Evolutionary conservation across 2,797 vertebrate species (phyloP).

Genomic region (Dendrocincla tyrannina): DNA sequence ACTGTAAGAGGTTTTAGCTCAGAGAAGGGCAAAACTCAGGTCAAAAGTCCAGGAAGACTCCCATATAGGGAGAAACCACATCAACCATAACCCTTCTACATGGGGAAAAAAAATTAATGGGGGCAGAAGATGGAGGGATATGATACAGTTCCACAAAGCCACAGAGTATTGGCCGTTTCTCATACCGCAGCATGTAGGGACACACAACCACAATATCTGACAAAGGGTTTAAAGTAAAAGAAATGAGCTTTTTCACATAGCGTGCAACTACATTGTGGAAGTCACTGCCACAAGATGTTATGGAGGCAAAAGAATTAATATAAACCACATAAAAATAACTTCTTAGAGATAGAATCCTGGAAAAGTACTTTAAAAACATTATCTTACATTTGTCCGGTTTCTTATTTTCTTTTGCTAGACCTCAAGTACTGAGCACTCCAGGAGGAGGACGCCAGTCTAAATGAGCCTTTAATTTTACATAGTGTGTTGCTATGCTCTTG

Average conservation of each 20-base stretch:
- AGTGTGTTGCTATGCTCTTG: not conserved
- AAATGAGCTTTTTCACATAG: rapidly evolving
- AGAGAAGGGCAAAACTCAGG: not conserved
- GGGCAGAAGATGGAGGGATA: not conserved
- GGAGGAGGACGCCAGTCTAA: not conserved
- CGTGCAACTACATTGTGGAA: not conserved
- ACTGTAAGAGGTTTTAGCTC: not conserved
- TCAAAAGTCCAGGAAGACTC: not conserved
- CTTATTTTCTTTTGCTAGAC: not conserved
- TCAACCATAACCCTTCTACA: not conserved
- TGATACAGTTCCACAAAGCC: not conserved
- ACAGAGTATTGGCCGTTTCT: not conserved
- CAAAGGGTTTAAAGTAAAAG: not conserved
- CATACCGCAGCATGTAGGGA: rapidly evolving
- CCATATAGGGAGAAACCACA: not conserved
- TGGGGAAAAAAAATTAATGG: not conserved
- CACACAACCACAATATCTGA: not conserved
- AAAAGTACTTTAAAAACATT: not conserved
- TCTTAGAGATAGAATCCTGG: not conserved
- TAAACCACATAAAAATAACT: not conserved
- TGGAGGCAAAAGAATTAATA: not conserved
- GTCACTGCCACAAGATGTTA: not conserved
- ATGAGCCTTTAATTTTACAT: not conserved
- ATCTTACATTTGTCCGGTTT: not conserved
- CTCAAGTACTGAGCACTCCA: not conserved